A percentile compares a stretch with the other conserved stretches of the same genome.
Conservation (phyloP, 2,888 invertebrate species). For the Yponomeuta plumbellus region DNA sequence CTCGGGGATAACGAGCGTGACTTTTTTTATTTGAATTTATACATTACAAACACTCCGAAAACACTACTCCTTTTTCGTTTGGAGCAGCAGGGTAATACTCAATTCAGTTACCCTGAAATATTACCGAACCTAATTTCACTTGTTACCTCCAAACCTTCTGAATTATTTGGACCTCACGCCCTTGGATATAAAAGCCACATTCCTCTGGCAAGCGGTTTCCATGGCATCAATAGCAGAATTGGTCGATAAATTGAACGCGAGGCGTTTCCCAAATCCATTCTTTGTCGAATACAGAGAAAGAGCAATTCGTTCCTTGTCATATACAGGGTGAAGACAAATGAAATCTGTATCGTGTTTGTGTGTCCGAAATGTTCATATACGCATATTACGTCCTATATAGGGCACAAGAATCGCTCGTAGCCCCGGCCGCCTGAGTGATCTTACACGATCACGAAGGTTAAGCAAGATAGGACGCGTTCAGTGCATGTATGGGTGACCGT, state of each 20-base stretch:
- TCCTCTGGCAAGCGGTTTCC: neutral
- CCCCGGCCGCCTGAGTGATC: no score
- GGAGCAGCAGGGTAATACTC: neutral
- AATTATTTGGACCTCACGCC: neutral
- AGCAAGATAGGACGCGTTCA: no score
- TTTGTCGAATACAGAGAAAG: neutral
- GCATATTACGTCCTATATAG: no score
- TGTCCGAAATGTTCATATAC: neutral
- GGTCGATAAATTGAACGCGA: neutral
- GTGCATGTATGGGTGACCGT: no score
- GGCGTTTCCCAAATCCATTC: neutral
- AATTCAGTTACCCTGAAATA: neutral
- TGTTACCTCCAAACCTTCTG: neutral
- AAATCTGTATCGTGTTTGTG: neutral
- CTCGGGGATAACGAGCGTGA: no score
- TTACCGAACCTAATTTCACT: neutral
- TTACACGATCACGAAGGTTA: no score
- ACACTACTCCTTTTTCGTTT: no score
- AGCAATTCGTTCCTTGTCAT: neutral
- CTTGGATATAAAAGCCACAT: neutral
- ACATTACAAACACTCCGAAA: no score
- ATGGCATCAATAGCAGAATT: neutral
- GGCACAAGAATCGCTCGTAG: no score
- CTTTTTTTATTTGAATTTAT: no score
- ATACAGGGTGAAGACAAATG: neutral